Base-by-base conservation (phyloP, 2,888 invertebrate species). In the Lasius platythorax region DNA sequence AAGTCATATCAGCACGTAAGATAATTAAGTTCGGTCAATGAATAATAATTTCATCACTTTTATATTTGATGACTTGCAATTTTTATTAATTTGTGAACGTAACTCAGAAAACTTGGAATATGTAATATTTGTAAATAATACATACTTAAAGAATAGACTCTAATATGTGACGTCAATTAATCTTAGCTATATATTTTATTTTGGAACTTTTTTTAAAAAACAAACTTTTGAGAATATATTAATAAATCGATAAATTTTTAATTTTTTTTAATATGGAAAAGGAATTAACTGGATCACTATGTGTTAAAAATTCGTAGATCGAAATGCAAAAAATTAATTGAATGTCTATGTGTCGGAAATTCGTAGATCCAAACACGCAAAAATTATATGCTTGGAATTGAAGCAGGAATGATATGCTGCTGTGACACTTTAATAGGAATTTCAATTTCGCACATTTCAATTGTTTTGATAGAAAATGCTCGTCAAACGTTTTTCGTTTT, bases 21-120 rank as follows among this genome's bases (percentile, higher is more conserved):
- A 53, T n/a, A 83, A 85, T 82, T 72, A 84, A 84, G 43, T 63
- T 67, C 30, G 23, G 23, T 40, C 37, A 63, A 12, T 56, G 28
- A 53, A 53, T 53, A 67, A 18, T 11, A 53, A 53, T 53, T 53
- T 9, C 1, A 53, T 85, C 82, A 79, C 64, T 33, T 68, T 81
- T 3, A 50, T 40, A 58, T 58, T 33, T 23, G 53, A 50, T 40
- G 3, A 50, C 6, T 43, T 43, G 28, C n/a, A 43, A 75, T 28
- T 75, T 74, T 1, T 2, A 23, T 50, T 18, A 46, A 30, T 30
- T 73, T 73, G 18, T 46, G n/a, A 3, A n/a, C n/a, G 15, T 53
- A 53, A 53, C 2, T 53, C 8, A n/a, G 8, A 2, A 53, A 53
- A n/a, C 2, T 53, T 53, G 50, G 15, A 53, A 53, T 53, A n/a